Percentiles rank a stretch among this genome's conserved stretches.
These are phyloP conservation scores for Leucozona laternaria DNA, from an alignment of 2,888 invertebrate species.

Conservation along the genomic window DNA sequence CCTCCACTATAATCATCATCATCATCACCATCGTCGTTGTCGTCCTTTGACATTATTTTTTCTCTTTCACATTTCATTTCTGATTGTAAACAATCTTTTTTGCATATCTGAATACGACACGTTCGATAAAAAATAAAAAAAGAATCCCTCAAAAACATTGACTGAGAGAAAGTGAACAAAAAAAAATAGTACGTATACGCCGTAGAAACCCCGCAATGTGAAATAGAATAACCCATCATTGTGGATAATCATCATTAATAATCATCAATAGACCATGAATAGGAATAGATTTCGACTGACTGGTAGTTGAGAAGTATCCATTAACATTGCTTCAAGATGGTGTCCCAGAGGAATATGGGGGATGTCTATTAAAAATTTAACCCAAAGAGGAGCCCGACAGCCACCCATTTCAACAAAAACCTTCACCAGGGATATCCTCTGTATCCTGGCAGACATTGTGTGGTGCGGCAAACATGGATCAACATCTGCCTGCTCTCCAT, in stretches of 20 bases:
- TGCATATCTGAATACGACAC: constrained; percentile 46
- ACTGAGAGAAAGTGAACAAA: constrained; percentile 6
- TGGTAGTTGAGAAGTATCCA: constrained; percentile 59
- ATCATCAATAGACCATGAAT: constrained; percentile 47
- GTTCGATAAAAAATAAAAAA: constrained; percentile 19
- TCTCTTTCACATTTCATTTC: constrained; percentile 40
- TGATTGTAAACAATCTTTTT: constrained; percentile 57
- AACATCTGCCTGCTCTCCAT: background rate
- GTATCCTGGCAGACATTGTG: constrained; percentile 48
- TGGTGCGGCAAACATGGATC: background rate
- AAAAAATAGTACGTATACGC: constrained; percentile 54
- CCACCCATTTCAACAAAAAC: constrained; percentile 14
- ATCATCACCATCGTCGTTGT: background rate
- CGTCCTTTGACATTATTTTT: constrained; percentile 45
- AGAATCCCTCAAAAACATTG: background rate
- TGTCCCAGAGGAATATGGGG: constrained; percentile 44
- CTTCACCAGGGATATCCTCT: constrained; percentile 18
- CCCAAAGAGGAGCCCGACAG: constrained; percentile 9
- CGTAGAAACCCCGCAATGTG: constrained; percentile 7
- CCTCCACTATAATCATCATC: constrained; percentile 2
- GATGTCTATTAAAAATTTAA: constrained; percentile 66
- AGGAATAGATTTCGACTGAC: constrained; percentile 32
- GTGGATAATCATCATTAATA: constrained; percentile 42
- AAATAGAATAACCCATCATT: constrained; percentile 48
- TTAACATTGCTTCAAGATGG: constrained; percentile 59